phyloP scores from a whole-genome alignment of 2,113 vertebrate species.

The Xerus inauris region DNA sequence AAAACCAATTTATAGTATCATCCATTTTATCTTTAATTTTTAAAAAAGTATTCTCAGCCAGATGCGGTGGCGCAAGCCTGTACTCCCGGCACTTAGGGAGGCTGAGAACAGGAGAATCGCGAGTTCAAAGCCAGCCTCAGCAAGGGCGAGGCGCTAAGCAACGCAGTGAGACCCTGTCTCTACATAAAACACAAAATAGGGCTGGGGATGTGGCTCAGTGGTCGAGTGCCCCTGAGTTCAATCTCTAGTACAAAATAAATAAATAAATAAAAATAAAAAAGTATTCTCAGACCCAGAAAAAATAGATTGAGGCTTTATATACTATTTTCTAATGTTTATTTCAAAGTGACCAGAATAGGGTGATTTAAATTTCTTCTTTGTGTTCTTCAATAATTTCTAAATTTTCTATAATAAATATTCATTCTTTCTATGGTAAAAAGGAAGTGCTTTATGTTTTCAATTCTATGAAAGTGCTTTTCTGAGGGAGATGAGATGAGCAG shows the following conservation, averaged over 20 bases:
- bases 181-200: too few species aligned
- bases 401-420: not conserved
- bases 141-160: too few species aligned
- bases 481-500: not conserved
- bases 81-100: too few species aligned
- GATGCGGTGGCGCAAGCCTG: too few species aligned
- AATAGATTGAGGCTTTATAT: not conserved
- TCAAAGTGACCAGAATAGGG: not conserved
- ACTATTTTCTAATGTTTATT: not conserved
- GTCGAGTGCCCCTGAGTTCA: too few species aligned
- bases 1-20: not conserved
- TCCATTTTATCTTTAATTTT: not conserved
- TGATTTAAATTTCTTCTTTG: constrained; percentile 6
- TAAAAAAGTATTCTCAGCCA: not conserved
- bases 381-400: not conserved
- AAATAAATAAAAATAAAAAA: too few species aligned
- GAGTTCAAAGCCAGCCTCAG: too few species aligned
- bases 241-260: too few species aligned
- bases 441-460: not conserved
- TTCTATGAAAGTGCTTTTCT: constrained; percentile 47
- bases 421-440: not conserved
- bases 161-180: too few species aligned
- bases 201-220: too few species aligned
- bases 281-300: not conserved
- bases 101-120: too few species aligned